Base-by-base conservation (phyloP, 2,797 vertebrate species). In the Anabacerthia variegaticeps region DNA sequence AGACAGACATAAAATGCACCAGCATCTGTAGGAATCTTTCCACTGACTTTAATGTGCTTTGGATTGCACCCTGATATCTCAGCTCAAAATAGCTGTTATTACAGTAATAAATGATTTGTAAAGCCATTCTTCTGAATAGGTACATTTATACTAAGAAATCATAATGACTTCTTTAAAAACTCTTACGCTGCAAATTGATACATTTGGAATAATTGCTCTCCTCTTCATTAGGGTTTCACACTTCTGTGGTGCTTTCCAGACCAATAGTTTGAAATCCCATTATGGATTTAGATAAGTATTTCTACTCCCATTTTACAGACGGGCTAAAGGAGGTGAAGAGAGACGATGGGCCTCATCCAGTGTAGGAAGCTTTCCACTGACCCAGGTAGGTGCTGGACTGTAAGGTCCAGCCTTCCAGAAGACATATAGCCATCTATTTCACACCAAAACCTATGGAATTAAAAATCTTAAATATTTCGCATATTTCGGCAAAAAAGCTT, bases 141-240 rank as follows among this genome's bases (percentile, higher is more conserved):
- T 96, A 77, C 94, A 85, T 90, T 96, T 96, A 89, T 76, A 90
- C 93, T 90, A 93, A 14, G 7, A 95, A 97, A 95, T 95, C 89
- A 82, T 89, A 95, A 96, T 80, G 83, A 96, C 94, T 97, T 96
- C 80, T 95, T 96, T 85, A 96, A 96, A 96, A 97, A 96, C 56
- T 95, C 96, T 94, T 95, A 93, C 85, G 9, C 80, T 92, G 95
- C 89, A 94, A 93, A 93, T 88, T 92, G 85, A 77, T 71, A 82
- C 93, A 80, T 93, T 96, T 87, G 85, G 85, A 77, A 93, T 95
- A 95, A 95, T 96, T 97, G 71, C 90, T 82, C 85, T 94, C 37
- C 68, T 93, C 95, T 97, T 97, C 96, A 96, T 96, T 95, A 97
- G 89, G 77, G 78, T 58, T 95, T 96, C 94, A 92, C 85, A 96